A percentile compares a stretch with the other conserved stretches of the same genome.
Evolutionary conservation across 1,140 invertebrate species (phyloP).

Genomic region (Myzus persicae): DNA sequence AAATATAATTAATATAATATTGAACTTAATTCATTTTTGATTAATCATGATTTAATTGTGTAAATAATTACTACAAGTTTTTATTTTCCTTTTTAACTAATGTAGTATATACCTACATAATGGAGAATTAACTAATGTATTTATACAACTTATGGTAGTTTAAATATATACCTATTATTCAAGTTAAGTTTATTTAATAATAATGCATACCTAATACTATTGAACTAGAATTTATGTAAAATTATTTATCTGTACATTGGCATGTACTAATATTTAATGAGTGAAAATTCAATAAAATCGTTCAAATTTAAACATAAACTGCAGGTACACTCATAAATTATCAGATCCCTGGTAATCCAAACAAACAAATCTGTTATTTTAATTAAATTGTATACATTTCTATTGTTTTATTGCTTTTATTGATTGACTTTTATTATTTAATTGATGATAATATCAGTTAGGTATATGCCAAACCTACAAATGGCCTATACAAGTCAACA

Average conservation of each 20-base stretch:
- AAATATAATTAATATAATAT: too few relatives aligned
- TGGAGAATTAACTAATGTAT: neutral
- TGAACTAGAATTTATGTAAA: neutral
- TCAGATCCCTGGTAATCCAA: neutral
- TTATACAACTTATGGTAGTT: neutral
- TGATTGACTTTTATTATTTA: neutral
- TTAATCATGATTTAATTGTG: neutral
- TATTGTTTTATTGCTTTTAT: neutral
- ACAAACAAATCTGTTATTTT: neutral
- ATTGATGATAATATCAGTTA: neutral
- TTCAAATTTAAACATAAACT: neutral
- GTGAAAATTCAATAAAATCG: neutral
- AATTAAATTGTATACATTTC: neutral
- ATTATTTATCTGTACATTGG: neutral
- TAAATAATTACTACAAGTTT: slow-evolving; percentile 1
- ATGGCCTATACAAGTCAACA: too few relatives aligned
- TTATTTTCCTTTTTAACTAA: neutral
- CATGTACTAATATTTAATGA: neutral
- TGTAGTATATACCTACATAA: neutral
- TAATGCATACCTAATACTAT: neutral
- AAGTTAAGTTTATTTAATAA: neutral
- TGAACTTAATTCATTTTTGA: neutral
- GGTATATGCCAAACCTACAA: too few relatives aligned
- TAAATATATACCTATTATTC: neutral
- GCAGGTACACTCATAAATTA: neutral